A percentile compares a stretch with the other conserved stretches of the same genome.
Conservation (phyloP, 2,797 vertebrate species). For the Valencia hispanica region DNA sequence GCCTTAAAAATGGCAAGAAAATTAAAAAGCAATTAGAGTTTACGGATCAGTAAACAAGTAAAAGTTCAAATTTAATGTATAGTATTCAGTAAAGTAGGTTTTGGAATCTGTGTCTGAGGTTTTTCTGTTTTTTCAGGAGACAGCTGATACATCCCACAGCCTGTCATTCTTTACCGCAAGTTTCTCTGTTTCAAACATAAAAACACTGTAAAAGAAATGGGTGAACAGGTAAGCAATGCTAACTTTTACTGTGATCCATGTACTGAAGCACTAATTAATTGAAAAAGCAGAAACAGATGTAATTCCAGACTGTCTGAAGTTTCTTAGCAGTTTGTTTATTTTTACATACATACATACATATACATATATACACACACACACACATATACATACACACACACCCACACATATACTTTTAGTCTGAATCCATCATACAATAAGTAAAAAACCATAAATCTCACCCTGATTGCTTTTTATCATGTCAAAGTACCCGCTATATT, state of each 20-base stretch:
- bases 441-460: no score
- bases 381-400: no score
- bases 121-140: background rate
- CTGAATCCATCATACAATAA: background rate
- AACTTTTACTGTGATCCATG: background rate
- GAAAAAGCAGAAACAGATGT: background rate
- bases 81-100: background rate
- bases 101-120: background rate
- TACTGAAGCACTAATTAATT: background rate
- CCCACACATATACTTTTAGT: no score
- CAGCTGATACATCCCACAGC: background rate
- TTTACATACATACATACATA: no score
- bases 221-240: background rate
- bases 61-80: background rate
- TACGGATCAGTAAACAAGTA: no score
- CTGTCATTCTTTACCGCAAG: background rate
- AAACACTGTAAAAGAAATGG: background rate
- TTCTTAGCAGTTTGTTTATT: no score
- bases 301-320: background rate
- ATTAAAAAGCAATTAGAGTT: no score
- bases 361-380: no score
- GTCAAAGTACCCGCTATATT: no score
- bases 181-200: background rate
- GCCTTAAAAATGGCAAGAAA: no score
- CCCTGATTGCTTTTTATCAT: no score